Base-by-base conservation (phyloP, 2,888 invertebrate genomes). In the Emmelina monodactyla region DNA sequence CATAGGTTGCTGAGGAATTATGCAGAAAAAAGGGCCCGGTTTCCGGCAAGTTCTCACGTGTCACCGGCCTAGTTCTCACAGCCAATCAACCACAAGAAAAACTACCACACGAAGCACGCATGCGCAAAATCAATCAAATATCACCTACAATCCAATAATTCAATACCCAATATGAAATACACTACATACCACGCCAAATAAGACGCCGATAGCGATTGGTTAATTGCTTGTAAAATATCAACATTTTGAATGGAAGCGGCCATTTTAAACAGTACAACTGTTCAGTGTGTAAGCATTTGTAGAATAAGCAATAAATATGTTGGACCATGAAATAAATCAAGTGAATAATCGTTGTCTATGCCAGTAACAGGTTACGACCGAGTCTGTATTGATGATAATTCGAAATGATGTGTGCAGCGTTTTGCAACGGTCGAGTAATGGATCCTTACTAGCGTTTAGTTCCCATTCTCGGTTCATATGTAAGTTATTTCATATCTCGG, bases 401-500 rank as follows among this genome's bases (percentile, higher is more conserved):
- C 11, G 11, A 25, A 25, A 25, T 10, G 25, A 25, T 25, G n/a
- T 7, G 25, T 25, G 25, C 25, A n/a, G n/a, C n/a, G 3, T 25
- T 25, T 10, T n/a, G 25, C 25, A 7, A 25, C 25, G 25, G 3
- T 25, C n/a, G 49, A 47, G 55, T 49, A 53, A 50, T 45, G 52
- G 46, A 41, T 48, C 45, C 25, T 11, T n/a, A 25, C 11, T 3
- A 11, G 3, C 52, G 53, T 63, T 56, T 60, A 60, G 59, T 58
- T 51, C 57, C 56, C 57, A 56, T 55, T 60, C 54, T 56, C 50
- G 50, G 53, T 58, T 58, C 61, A 58, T 60, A 57, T 51, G 45
- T 50, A 52, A 66, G 66, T 59, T 65, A 76, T 76, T 66, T 72
- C 70, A 76, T 72, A 75, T 68, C 70, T 59, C 50, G 62, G 61